Evolutionary conservation across 2,888 invertebrate genomes (phyloP).

Genomic region (Aleiodes testaceus): DNA sequence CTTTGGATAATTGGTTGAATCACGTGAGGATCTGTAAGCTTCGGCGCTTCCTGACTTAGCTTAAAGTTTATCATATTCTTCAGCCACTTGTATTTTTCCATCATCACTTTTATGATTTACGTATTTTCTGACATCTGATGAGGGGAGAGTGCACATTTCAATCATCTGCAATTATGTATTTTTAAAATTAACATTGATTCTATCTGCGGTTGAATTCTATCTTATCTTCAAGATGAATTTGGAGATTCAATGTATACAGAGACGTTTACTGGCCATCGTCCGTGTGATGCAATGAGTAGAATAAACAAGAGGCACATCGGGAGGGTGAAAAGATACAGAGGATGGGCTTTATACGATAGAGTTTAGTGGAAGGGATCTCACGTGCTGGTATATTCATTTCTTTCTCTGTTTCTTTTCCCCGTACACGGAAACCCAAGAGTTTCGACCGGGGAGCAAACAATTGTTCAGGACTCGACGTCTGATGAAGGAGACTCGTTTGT

Average conservation of each 20-base stretch:
- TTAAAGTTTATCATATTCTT: not conserved
- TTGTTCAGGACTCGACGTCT: constrained; percentile 59
- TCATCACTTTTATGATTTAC: constrained; percentile 3
- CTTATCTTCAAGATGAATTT: not conserved
- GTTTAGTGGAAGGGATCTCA: constrained; percentile 16
- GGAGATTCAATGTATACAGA: constrained; percentile 12
- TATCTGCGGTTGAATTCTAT: not conserved
- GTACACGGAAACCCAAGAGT: constrained; percentile 21
- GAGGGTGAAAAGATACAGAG: constrained; percentile 23
- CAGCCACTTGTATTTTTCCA: not conserved
- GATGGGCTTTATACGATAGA: constrained; percentile 59
- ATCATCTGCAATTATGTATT: constrained; percentile 38
- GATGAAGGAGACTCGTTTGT: constrained; percentile 65
- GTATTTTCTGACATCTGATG: not conserved
- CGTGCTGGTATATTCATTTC: constrained; percentile 56
- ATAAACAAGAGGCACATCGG: constrained; percentile 61
- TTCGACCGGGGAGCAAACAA: constrained; percentile 60
- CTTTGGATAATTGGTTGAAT: constrained; percentile 58
- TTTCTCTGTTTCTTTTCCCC: constrained; percentile 36
- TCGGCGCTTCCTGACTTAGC: constrained; percentile 10
- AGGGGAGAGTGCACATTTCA: constrained; percentile 18
- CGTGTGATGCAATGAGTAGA: constrained; percentile 70
- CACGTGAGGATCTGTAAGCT: constrained; percentile 54
- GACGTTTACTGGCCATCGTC: constrained; percentile 26
- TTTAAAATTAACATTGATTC: not conserved